phyloP scores from a whole-genome alignment of 2,113 vertebrate genomes.

The Psittacus erithacus region DNA sequence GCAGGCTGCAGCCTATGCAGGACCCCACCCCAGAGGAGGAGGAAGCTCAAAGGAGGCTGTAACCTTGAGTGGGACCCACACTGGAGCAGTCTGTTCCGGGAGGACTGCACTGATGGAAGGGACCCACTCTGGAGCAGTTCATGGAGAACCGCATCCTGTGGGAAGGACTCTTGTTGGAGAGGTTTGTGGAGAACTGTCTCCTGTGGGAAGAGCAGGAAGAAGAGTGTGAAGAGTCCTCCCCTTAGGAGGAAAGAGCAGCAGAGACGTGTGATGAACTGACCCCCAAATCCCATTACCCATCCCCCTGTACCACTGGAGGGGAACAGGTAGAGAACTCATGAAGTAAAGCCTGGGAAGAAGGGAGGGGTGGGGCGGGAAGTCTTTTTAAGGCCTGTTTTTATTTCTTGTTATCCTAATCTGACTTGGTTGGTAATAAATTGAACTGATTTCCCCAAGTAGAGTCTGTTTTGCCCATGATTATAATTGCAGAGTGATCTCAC shows the following conservation, averaged over 20 bases:
- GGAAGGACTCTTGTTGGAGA: background rate
- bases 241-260: background rate
- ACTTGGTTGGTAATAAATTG: background rate
- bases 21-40: background rate
- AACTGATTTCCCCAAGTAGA: background rate
- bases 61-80: background rate
- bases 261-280: background rate
- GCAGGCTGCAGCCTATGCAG: background rate
- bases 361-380: background rate
- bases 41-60: background rate
- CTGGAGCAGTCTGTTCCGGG: background rate
- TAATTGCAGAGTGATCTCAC: background rate
- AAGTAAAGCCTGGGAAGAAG: background rate
- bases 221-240: background rate
- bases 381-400: background rate
- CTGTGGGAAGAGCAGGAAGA: background rate
- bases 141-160: background rate
- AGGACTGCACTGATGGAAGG: background rate
- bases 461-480: background rate
- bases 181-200: background rate
- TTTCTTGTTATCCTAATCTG: background rate
- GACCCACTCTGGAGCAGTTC: background rate
- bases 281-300: background rate
- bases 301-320: background rate
- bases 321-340: background rate